These are phyloP conservation scores for Telmatochromis brichardi DNA, from an alignment of 2,113 vertebrate genomes.

Conservation along the genomic window DNA sequence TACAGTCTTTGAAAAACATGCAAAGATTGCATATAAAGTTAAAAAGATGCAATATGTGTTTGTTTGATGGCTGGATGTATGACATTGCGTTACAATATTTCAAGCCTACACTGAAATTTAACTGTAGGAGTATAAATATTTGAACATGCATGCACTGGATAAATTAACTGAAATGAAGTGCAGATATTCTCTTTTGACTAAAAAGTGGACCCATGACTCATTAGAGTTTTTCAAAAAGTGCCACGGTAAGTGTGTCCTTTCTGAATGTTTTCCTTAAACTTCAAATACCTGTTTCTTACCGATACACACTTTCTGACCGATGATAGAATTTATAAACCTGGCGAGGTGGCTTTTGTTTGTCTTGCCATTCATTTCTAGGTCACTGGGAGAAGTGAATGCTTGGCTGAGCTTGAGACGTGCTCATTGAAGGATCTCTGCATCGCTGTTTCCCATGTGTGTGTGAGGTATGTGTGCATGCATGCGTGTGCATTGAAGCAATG, in stretches of 20 bases:
- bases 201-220: not conserved
- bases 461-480: not conserved
- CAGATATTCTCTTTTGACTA: not conserved
- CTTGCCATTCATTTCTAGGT: constrained; percentile 61
- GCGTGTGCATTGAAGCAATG: constrained; percentile 15
- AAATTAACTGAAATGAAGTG: not conserved
- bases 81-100: not conserved
- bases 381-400: constrained; percentile 46
- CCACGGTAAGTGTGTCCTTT: not conserved
- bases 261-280: not conserved
- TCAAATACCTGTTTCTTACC: not conserved
- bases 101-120: not conserved
- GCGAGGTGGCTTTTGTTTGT: constrained; percentile 1
- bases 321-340: constrained; percentile 2
- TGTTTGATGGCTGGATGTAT: not conserved
- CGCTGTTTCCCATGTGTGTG: not conserved
- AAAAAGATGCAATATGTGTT: not conserved
- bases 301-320: not conserved
- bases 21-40: not conserved
- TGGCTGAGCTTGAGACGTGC: constrained; percentile 47
- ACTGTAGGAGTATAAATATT: not conserved
- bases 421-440: constrained; percentile 41
- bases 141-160: not conserved
- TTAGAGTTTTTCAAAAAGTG: not conserved
- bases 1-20: not conserved